Conservation (phyloP, 2,113 vertebrate species). For the Lophius piscatorius region DNA sequence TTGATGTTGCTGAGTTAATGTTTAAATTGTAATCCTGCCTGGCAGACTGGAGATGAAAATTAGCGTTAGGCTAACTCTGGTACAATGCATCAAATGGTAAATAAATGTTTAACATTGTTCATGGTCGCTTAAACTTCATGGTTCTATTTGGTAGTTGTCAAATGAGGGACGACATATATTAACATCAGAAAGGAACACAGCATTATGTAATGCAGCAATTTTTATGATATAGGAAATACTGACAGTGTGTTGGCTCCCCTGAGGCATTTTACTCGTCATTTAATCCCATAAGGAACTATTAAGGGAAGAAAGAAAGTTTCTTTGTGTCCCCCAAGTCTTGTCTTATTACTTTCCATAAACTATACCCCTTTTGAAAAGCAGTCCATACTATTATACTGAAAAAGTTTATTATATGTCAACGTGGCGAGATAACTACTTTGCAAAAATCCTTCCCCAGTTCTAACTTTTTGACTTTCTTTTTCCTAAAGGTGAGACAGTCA, state of each 20-base stretch:
- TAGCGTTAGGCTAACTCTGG: too few relatives aligned
- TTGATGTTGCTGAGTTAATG: too few relatives aligned
- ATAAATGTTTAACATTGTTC: too few relatives aligned
- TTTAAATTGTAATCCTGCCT: too few relatives aligned
- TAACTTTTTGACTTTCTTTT: not conserved
- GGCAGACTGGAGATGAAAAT: too few relatives aligned
- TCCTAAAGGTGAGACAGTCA: constrained; percentile 2
- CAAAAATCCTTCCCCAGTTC: not conserved
- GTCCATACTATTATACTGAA: not conserved
- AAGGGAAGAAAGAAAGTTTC: not conserved
- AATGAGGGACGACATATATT: not conserved
- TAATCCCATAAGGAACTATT: not conserved
- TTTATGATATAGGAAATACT: not conserved
- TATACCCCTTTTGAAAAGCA: not conserved
- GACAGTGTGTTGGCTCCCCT: not conserved
- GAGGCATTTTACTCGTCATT: not conserved
- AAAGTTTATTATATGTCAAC: constrained; percentile 1
- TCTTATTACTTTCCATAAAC: not conserved
- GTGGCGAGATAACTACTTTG: not conserved
- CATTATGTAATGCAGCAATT: not conserved
- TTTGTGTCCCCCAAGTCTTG: not conserved
- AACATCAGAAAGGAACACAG: not conserved
- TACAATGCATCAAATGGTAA: too few relatives aligned
- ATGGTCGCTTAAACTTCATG: not conserved
- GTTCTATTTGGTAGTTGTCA: not conserved